These are phyloP conservation scores for Tetraodon nigroviridis DNA, from an alignment of 2,113 vertebrate species.

Conservation along the genomic window DNA sequence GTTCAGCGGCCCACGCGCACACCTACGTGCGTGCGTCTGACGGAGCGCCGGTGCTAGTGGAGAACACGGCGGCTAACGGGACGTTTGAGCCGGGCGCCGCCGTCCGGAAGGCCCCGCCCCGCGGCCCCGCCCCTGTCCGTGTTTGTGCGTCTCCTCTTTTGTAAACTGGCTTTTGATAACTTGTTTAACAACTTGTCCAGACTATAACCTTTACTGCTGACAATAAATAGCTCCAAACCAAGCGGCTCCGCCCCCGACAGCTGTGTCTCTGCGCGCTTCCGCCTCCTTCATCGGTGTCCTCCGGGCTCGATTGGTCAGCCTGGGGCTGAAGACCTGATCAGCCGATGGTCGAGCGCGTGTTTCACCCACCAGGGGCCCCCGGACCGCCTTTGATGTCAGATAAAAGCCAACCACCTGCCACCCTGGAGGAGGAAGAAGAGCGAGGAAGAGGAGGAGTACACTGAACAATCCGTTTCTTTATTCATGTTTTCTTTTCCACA, in stretches of 20 bases:
- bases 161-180: slow-evolving; percentile 80
- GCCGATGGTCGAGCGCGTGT: too few relatives aligned
- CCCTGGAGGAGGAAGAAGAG: not conserved
- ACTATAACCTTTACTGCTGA: slow-evolving; percentile 78
- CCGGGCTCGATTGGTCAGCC: too few relatives aligned
- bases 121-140: too few relatives aligned
- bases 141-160: slow-evolving; percentile 72
- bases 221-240: slow-evolving; percentile 72
- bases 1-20: too few relatives aligned
- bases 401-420: too few relatives aligned
- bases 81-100: too few relatives aligned
- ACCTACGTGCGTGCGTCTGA: slow-evolving; percentile 40
- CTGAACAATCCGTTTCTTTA: slow-evolving; percentile 81
- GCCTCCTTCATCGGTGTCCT: too few relatives aligned
- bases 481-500: slow-evolving; percentile 71
- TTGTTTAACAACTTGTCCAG: slow-evolving; percentile 78
- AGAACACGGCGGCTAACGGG: slow-evolving; percentile 5
- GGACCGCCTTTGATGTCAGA: too few relatives aligned
- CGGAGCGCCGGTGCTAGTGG: slow-evolving; percentile 66
- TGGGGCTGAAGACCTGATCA: too few relatives aligned
- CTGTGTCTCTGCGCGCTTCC: too few relatives aligned
- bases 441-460: slow-evolving; percentile 48
- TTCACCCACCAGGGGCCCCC: too few relatives aligned
- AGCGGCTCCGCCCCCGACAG: slow-evolving; percentile 1
- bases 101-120: too few relatives aligned